phyloP scores from a whole-genome alignment of 2,113 vertebrate genomes.

The Corythoichthys intestinalis region DNA sequence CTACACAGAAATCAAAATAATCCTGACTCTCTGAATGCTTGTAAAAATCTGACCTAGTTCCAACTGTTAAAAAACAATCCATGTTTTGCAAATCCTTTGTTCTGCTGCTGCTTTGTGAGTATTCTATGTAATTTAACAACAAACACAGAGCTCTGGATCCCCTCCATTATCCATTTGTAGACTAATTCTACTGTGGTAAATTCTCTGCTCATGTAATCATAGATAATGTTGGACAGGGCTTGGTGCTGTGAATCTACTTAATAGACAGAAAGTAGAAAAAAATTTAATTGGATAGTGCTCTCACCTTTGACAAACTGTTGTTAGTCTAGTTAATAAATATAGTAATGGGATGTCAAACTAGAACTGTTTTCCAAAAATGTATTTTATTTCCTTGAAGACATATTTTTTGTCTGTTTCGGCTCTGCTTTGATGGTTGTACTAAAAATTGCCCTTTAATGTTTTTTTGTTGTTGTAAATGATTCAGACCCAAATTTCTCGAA shows the following conservation, averaged over 20 bases:
- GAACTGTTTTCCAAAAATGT: not conserved
- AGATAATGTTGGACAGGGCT: constrained; percentile 37
- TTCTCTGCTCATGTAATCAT: constrained; percentile 32
- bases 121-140: not conserved
- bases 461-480: not conserved
- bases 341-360: constrained; percentile 21
- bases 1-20: not conserved
- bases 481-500: too few relatives aligned
- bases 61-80: not conserved
- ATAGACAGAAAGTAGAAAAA: constrained; percentile 34
- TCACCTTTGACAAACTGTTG: constrained; percentile 21
- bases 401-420: not conserved
- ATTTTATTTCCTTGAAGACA: not conserved
- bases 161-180: not conserved
- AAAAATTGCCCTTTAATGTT: not conserved
- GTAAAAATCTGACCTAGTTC: not conserved
- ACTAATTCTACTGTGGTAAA: not conserved
- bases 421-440: too few relatives aligned
- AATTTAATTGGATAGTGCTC: constrained; percentile 38
- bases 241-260: constrained; percentile 31
- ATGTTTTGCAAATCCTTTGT: not conserved
- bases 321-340: constrained; percentile 2
- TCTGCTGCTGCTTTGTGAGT: not conserved
- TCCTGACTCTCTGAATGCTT: not conserved
- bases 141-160: not conserved